Conservation (phyloP, 2,797 vertebrate genomes). For the Lacerta viridis region DNA sequence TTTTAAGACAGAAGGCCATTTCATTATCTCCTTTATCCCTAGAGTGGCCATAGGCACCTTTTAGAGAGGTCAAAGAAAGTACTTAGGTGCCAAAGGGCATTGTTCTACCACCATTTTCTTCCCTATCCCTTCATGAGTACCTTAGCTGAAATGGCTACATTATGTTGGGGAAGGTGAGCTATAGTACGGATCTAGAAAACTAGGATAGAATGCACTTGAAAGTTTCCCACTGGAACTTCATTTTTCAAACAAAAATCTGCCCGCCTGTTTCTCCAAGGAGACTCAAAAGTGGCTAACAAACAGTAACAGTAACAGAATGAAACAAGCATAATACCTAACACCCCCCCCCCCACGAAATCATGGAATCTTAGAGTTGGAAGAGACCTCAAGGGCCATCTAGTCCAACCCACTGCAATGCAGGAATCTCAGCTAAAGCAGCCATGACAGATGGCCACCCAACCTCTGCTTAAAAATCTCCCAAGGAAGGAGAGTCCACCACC, state of each 20-base stretch:
- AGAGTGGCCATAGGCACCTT: background rate
- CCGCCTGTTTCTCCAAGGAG: background rate
- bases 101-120: background rate
- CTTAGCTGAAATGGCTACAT: background rate
- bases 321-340: no score
- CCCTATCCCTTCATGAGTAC: background rate
- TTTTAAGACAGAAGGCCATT: constrained; percentile 48
- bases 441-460: no score
- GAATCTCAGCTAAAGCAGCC: no score
- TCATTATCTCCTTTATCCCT: constrained; percentile 13
- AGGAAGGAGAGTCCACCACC: no score
- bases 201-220: background rate
- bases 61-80: background rate
- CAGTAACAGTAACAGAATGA: no score
- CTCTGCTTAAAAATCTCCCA: no score
- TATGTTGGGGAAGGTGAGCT: background rate
- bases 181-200: background rate
- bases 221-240: background rate
- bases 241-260: background rate
- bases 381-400: no score
- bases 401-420: no score
- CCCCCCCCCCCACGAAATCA: no score
- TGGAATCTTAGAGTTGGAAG: no score
- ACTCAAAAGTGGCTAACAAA: no score
- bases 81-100: background rate